Conservation (phyloP, 2,113 vertebrate genomes). For the Antigone vipio region DNA sequence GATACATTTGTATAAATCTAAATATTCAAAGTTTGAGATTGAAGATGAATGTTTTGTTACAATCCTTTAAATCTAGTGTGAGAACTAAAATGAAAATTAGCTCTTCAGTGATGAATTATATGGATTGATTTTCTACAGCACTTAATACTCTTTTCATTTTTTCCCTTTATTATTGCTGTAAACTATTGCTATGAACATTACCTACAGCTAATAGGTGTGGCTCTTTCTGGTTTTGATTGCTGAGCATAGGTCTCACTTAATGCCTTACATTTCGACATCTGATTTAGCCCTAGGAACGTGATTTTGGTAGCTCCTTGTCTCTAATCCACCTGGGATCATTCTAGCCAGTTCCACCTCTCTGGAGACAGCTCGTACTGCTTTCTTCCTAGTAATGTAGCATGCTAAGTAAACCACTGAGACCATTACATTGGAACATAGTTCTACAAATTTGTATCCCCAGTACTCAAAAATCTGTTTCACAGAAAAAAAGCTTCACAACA, state of each 20-base stretch:
- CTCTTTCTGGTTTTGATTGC: neutral
- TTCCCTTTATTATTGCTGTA: neutral
- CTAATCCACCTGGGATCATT: neutral
- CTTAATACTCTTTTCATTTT: neutral
- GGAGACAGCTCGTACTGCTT: neutral
- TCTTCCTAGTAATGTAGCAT: neutral
- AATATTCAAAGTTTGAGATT: neutral
- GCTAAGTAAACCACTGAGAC: neutral
- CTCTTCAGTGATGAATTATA: neutral
- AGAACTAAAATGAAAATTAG: neutral
- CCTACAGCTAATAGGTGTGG: neutral
- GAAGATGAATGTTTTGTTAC: neutral
- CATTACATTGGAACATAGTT: neutral
- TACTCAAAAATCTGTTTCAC: neutral
- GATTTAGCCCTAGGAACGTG: neutral
- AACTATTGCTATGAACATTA: neutral
- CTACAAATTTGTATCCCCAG: neutral
- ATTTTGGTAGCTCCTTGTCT: constrained; percentile 7
- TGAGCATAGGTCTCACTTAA: neutral
- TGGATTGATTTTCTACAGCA: neutral
- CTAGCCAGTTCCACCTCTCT: neutral
- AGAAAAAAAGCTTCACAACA: neutral
- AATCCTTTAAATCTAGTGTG: neutral
- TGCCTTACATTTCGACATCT: neutral
- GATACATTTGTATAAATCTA: neutral